phyloP scores from a whole-genome alignment of 2,888 invertebrate genomes.

The Drosophila anomalata region DNA sequence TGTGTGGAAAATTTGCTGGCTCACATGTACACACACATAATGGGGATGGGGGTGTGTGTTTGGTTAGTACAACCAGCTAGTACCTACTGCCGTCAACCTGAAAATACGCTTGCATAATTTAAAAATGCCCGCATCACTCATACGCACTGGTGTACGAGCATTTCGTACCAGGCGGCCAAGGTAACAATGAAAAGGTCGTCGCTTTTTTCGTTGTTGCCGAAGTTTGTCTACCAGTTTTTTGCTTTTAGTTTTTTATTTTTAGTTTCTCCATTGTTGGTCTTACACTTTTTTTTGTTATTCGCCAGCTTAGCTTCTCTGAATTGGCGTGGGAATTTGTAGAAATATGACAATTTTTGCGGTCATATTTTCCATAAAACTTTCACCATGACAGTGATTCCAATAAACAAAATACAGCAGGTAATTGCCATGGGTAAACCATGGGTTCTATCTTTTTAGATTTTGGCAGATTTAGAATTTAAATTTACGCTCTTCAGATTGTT shows the following conservation, averaged over 20 bases:
- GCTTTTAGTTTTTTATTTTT: slow-evolving; percentile 10
- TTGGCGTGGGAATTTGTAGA: slow-evolving; percentile 6
- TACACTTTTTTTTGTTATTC: slow-evolving; percentile 13
- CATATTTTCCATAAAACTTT: slow-evolving; percentile 8
- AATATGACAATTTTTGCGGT: slow-evolving; percentile 20
- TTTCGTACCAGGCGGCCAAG: slow-evolving; percentile 31
- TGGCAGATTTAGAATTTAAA: neutral
- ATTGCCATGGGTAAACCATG: slow-evolving; percentile 1
- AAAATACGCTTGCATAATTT: slow-evolving; percentile 67
- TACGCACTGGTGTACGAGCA: slow-evolving; percentile 38
- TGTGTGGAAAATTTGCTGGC: slow-evolving; percentile 70
- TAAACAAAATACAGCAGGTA: neutral
- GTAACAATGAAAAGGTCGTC: slow-evolving; percentile 41
- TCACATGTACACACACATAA: slow-evolving; percentile 19
- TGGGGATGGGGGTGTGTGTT: slow-evolving; percentile 7
- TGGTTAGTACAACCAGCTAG: slow-evolving; percentile 20
- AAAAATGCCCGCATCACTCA: slow-evolving; percentile 44
- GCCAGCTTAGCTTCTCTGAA: slow-evolving; percentile 6
- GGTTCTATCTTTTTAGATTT: slow-evolving; percentile 6
- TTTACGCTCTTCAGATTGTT: slow-evolving; percentile 1
- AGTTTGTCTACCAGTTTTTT: slow-evolving; percentile 15
- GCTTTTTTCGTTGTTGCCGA: slow-evolving; percentile 6
- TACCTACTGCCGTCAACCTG: slow-evolving; percentile 31
- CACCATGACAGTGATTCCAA: neutral
- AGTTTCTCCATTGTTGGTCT: slow-evolving; percentile 28